Evolutionary conservation across 1,140 invertebrate genomes (phyloP).

Genomic region (Drosophila sechellia): DNA sequence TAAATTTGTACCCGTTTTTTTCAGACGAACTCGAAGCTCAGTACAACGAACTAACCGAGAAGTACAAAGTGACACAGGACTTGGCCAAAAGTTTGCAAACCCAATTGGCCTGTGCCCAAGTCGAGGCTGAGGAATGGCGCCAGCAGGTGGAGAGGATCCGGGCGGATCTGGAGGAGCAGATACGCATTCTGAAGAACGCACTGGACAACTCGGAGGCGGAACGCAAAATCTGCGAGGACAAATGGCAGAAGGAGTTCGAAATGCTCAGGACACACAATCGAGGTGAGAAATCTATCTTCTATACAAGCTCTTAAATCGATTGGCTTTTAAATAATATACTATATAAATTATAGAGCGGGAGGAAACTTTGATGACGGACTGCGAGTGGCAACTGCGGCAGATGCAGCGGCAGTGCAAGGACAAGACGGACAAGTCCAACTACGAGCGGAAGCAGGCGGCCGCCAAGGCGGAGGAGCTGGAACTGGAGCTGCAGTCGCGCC

Average conservation of each 20-base stretch:
- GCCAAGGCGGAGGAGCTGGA: slow-evolving; percentile 85
- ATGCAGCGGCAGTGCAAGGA: slow-evolving; percentile 88
- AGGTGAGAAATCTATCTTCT: slow-evolving; percentile 53
- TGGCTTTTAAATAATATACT: not conserved
- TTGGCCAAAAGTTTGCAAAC: slow-evolving; percentile 74
- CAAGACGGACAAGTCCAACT: slow-evolving; percentile 86
- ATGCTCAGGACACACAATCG: slow-evolving; percentile 85
- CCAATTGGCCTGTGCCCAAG: slow-evolving; percentile 70
- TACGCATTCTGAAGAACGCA: slow-evolving; percentile 86
- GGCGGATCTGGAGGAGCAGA: slow-evolving; percentile 84
- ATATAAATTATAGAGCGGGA: slow-evolving; percentile 85
- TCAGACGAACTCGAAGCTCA: slow-evolving; percentile 85
- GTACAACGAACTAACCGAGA: slow-evolving; percentile 85
- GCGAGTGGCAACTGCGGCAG: slow-evolving; percentile 89
- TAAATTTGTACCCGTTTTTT: not conserved
- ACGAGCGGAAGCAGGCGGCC: slow-evolving; percentile 85
- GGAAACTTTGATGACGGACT: slow-evolving; percentile 88
- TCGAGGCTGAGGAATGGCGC: slow-evolving; percentile 68
- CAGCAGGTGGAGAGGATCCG: slow-evolving; percentile 84
- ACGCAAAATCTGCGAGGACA: slow-evolving; percentile 86
- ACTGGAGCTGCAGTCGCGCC: slow-evolving; percentile 84
- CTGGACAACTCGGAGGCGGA: slow-evolving; percentile 87
- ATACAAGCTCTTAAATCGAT: not conserved
- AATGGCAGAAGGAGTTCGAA: slow-evolving; percentile 88
- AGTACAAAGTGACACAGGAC: slow-evolving; percentile 85